phyloP scores from a whole-genome alignment of 2,888 invertebrate species.

The Nephrotoma appendiculata region DNA sequence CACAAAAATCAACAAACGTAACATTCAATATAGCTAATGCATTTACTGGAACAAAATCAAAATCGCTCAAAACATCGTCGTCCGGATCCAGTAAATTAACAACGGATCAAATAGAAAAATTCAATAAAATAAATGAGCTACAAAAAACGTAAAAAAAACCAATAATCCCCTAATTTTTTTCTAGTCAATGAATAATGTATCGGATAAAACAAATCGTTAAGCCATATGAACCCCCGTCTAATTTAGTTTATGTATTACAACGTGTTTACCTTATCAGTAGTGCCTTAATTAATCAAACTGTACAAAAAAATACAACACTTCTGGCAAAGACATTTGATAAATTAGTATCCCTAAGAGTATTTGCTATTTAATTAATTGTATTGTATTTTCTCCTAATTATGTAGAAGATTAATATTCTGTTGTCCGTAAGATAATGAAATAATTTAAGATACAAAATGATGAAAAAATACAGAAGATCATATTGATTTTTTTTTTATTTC shows the following conservation, averaged over 20 bases:
- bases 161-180: not conserved
- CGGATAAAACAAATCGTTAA: not conserved
- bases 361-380: not conserved
- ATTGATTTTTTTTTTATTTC: not conserved
- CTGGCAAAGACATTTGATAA: not conserved
- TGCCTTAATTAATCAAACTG: not conserved
- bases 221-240: not conserved
- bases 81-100: not conserved
- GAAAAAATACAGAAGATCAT: not conserved
- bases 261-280: not conserved
- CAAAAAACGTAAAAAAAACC: not conserved
- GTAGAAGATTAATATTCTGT: not conserved
- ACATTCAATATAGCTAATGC: not conserved
- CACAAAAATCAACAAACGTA: not conserved
- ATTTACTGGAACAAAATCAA: not conserved
- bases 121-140: not conserved
- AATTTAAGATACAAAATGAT: not conserved
- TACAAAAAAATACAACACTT: not conserved
- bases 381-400: not conserved
- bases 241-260: not conserved
- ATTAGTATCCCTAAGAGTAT: not conserved
- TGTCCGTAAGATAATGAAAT: not conserved
- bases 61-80: not conserved
- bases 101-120: not conserved
- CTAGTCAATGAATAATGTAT: not conserved